Conservation (phyloP, 2,888 invertebrate species). For the Asteroscopus sphinx region DNA sequence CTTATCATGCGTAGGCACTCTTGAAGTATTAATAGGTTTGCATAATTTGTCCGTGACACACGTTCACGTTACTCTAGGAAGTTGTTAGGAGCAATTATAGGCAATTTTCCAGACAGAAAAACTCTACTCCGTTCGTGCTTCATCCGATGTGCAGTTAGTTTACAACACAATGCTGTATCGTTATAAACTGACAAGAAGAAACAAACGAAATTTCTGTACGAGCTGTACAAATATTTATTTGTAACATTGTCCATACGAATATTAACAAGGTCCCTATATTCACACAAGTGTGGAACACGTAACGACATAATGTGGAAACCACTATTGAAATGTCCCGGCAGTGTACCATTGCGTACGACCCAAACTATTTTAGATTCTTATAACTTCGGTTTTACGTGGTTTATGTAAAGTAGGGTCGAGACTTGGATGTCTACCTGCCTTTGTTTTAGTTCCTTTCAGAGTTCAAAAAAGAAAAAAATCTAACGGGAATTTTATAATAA, state of each 20-base stretch:
- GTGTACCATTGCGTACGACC: conserved; percentile 44
- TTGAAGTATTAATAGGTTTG: conserved; percentile 54
- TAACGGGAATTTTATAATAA: too few species aligned
- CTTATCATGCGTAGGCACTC: conserved; percentile 47
- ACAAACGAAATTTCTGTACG: conserved; percentile 2
- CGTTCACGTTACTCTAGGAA: conserved; percentile 71
- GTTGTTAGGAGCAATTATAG: conserved; percentile 75
- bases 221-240: conserved; percentile 24
- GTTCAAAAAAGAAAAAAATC: conserved; percentile 34
- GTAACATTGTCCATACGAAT: conserved; percentile 21
- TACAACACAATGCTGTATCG: conserved; percentile 21
- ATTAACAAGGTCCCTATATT: conserved; percentile 25
- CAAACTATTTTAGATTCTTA: conserved; percentile 41
- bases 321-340: conserved; percentile 54
- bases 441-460: conserved; percentile 55
- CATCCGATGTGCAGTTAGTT: conserved; percentile 64
- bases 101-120: conserved; percentile 74
- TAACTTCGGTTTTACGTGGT: conserved; percentile 58
- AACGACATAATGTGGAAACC: conserved; percentile 36
- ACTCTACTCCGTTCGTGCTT: conserved; percentile 57
- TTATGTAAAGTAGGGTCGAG: conserved; percentile 61
- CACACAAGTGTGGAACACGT: conserved; percentile 32
- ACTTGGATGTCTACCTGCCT: conserved; percentile 39
- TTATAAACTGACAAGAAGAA: conserved; percentile 12
- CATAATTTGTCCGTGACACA: conserved; percentile 57